Percentiles rank a stretch among this genome's conserved stretches.
phyloP scores from a whole-genome alignment of 2,797 vertebrate species.

The Tiaroga cobitis region DNA sequence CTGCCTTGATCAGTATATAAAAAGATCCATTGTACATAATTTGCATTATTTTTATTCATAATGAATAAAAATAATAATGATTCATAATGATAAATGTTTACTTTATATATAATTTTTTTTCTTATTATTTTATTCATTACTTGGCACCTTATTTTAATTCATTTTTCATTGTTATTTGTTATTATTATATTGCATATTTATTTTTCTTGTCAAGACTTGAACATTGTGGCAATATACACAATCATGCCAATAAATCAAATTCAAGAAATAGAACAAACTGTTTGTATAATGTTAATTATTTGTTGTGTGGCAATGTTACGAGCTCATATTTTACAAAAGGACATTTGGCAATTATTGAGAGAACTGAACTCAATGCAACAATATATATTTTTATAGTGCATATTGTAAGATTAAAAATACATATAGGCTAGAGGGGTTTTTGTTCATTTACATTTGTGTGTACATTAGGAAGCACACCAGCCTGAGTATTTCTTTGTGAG shows the following conservation, averaged over 20 bases:
- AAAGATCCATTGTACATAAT: too few relatives aligned
- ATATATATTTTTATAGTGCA: background rate
- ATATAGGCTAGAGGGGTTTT: background rate
- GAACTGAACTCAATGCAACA: background rate
- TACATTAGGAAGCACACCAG: slow-evolving; percentile 7
- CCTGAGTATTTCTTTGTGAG: background rate
- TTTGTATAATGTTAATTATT: background rate
- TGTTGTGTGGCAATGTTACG: background rate
- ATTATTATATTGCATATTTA: background rate
- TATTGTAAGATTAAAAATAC: slow-evolving; percentile 6
- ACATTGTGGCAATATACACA: background rate
- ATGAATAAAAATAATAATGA: too few relatives aligned
- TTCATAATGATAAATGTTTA: too few relatives aligned
- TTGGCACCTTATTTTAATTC: background rate
- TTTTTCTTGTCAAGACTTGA: background rate
- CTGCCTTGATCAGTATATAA: too few relatives aligned
- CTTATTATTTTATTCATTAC: background rate
- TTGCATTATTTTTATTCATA: too few relatives aligned
- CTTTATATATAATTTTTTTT: too few relatives aligned
- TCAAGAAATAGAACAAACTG: background rate
- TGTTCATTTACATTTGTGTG: slow-evolving; percentile 2
- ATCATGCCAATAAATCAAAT: background rate
- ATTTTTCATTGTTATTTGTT: background rate
- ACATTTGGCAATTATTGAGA: background rate
- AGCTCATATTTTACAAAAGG: background rate